Conservation (phyloP, 2,797 vertebrate species). For the Malacoraja senta region DNA sequence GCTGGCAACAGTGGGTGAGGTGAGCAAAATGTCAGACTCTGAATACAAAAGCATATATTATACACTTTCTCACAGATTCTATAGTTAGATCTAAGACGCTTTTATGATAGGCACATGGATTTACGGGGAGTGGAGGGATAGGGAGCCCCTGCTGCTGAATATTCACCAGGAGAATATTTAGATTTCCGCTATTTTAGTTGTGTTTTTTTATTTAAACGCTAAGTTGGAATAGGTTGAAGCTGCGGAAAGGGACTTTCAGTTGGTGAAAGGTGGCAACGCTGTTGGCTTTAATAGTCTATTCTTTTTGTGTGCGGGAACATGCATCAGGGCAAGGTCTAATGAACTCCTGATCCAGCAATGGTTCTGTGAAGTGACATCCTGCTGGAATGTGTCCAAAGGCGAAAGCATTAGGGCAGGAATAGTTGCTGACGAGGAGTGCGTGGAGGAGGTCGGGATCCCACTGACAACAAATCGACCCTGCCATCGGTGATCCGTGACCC, state of each 20-base stretch:
- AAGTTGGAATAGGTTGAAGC: not conserved
- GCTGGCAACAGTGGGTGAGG: not conserved
- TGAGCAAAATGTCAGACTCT: not conserved
- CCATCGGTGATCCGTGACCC: not conserved
- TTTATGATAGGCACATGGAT: too few relatives aligned
- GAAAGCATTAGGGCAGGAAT: not conserved
- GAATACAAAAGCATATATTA: not conserved
- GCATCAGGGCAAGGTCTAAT: not conserved
- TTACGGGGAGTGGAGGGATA: too few relatives aligned
- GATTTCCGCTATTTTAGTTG: too few relatives aligned
- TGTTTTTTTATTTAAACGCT: not conserved
- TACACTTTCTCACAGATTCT: too few relatives aligned
- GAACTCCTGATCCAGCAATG: not conserved
- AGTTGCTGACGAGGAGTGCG: slow-evolving; percentile 7
- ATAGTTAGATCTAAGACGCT: too few relatives aligned
- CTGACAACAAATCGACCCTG: not conserved
- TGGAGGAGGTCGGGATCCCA: slow-evolving; percentile 2
- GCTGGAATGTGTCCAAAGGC: not conserved
- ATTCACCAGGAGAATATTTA: not conserved
- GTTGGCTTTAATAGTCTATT: not conserved
- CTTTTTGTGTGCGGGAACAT: not conserved
- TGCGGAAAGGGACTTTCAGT: not conserved
- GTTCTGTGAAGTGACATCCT: not conserved
- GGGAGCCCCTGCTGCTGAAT: not conserved
- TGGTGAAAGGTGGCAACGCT: not conserved